Conservation (phyloP, 2,113 vertebrate genomes). For the Campylorhamphus procurvoides region DNA sequence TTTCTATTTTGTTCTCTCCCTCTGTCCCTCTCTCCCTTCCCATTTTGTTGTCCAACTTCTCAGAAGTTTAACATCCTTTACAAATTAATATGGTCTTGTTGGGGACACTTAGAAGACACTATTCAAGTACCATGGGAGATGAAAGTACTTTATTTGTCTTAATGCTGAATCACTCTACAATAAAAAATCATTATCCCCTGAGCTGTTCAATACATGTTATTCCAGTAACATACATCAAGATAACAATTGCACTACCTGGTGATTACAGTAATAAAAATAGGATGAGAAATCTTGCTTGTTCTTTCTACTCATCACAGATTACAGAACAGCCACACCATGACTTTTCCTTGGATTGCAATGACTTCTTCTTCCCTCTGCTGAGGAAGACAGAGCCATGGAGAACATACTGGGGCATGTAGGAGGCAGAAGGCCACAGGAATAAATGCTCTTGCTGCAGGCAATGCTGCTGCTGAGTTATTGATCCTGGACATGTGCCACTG, state of each 20-base stretch:
- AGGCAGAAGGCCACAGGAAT: neutral
- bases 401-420: neutral
- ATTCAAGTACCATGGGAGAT: neutral
- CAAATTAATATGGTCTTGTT: neutral
- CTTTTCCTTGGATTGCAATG: neutral
- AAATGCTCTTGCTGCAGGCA: neutral
- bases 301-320: neutral
- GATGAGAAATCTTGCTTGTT: neutral
- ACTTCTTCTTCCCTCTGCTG: neutral
- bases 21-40: neutral
- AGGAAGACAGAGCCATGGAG: neutral
- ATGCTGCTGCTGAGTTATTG: neutral
- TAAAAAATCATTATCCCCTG: neutral
- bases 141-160: neutral
- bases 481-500: accelerated
- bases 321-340: neutral
- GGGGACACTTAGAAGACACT: neutral
- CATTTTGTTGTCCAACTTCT: neutral
- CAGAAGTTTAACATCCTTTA: neutral
- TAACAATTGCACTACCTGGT: neutral
- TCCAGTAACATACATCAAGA: neutral
- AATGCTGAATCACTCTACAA: neutral
- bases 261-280: neutral
- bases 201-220: neutral
- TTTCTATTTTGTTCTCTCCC: neutral